A percentile compares a stretch with the other conserved stretches of the same genome.
Conservation (phyloP, 2,888 invertebrate species). For the Drosophila fungiperda region DNA sequence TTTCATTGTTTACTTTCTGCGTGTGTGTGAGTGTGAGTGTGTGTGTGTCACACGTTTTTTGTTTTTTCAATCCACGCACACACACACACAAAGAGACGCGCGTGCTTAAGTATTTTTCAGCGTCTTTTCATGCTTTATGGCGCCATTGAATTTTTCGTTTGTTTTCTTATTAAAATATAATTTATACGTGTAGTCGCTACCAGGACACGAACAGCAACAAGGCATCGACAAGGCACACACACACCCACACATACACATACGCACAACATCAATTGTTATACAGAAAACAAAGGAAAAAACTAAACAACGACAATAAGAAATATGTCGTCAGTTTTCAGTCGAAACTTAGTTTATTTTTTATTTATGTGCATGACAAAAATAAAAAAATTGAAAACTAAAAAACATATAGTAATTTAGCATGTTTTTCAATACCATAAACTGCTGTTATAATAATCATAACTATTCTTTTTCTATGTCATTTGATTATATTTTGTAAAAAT, state of each 20-base stretch:
- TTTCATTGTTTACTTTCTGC: constrained; percentile 72
- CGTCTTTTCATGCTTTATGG: constrained; percentile 78
- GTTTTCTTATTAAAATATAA: constrained; percentile 81
- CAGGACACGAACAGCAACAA: constrained; percentile 46
- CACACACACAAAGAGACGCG: constrained; percentile 42
- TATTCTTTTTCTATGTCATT: background rate
- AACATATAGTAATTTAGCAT: background rate
- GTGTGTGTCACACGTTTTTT: constrained; percentile 62
- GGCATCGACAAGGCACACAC: constrained; percentile 25
- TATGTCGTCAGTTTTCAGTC: constrained; percentile 40
- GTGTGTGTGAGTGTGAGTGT: constrained; percentile 5
- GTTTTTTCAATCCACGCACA: constrained; percentile 58
- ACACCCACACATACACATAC: background rate
- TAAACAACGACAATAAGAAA: constrained; percentile 24
- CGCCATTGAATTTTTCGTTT: constrained; percentile 79
- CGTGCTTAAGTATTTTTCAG: constrained; percentile 76
- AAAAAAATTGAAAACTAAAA: background rate
- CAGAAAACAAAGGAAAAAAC: constrained; percentile 53
- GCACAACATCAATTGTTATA: constrained; percentile 71
- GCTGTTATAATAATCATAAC: constrained; percentile 27
- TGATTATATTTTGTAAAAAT: background rate
- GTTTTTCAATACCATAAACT: constrained; percentile 9
- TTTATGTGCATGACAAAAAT: constrained; percentile 18
- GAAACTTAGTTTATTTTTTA: constrained; percentile 31
- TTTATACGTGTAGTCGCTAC: constrained; percentile 68